These are phyloP conservation scores for Ichneumoninae sp. DNA, from an alignment of 2,888 invertebrate species.

Conservation along the genomic window DNA sequence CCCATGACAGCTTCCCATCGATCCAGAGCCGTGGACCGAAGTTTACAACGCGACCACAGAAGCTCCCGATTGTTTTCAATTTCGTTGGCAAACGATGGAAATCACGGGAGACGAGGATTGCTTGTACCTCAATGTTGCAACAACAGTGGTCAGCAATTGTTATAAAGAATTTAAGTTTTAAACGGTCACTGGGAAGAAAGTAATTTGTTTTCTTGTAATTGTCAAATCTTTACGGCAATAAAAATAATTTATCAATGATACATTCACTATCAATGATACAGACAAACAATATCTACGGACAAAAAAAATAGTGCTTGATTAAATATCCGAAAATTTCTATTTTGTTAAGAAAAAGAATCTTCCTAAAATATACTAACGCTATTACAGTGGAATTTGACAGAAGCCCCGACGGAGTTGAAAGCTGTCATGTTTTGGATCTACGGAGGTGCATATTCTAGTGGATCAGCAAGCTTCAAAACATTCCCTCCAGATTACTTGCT, in stretches of 20 bases:
- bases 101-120: slow-evolving; percentile 75
- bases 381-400: not conserved
- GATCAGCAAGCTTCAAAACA: not conserved
- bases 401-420: not conserved
- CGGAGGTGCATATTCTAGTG: slow-evolving; percentile 67
- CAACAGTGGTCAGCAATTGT: slow-evolving; percentile 68
- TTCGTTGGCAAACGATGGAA: slow-evolving; percentile 5
- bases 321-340: no score
- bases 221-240: not conserved
- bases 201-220: not conserved
- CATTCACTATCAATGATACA: not conserved
- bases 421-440: slow-evolving; percentile 74
- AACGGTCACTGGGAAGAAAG: not conserved
- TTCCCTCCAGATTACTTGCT: slow-evolving; percentile 71
- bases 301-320: not conserved
- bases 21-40: slow-evolving; percentile 69
- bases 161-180: not conserved
- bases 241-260: not conserved
- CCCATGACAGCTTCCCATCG: slow-evolving; percentile 55
- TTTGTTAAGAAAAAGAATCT: no score
- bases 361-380: not conserved
- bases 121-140: slow-evolving; percentile 74
- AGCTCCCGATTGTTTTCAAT: slow-evolving; percentile 70
- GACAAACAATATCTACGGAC: not conserved
- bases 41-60: slow-evolving; percentile 63